Evolutionary conservation across 1,140 invertebrate species (phyloP).

Genomic region (Mercenaria mercenaria): DNA sequence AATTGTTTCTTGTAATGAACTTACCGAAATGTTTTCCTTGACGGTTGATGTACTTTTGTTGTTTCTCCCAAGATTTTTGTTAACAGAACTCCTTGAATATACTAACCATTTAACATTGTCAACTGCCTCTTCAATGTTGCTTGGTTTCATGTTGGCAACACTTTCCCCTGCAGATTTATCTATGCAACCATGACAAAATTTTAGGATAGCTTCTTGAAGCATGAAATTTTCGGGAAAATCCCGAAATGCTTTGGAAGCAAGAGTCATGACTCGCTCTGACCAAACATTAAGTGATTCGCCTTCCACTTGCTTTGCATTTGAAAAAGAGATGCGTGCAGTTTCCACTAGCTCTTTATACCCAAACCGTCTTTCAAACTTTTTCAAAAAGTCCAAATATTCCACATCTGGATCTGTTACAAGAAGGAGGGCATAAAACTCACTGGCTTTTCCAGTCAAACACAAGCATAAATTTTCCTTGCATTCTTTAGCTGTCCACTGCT

Average conservation of each 20-base stretch:
- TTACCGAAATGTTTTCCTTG: no score
- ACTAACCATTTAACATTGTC: slow-evolving; percentile 2
- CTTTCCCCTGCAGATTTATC: slow-evolving; percentile 4
- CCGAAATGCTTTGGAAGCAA: background rate
- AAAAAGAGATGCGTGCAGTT: background rate
- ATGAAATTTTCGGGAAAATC: background rate
- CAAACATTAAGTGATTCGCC: background rate
- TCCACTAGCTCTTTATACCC: background rate
- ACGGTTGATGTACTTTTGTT: no score
- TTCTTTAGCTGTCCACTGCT: background rate
- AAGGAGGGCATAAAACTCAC: background rate
- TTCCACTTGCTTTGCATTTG: background rate
- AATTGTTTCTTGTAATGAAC: no score
- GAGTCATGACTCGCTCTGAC: background rate
- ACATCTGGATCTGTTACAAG: background rate
- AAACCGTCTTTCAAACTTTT: background rate
- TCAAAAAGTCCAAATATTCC: background rate
- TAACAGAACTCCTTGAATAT: background rate
- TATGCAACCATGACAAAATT: background rate
- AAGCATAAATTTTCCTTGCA: background rate
- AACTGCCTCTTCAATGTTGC: background rate
- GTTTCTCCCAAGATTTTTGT: no score
- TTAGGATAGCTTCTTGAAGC: background rate
- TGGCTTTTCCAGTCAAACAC: no score
- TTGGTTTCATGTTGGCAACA: background rate